These are phyloP conservation scores for Rhinichthys klamathensis DNA, from an alignment of 2,113 vertebrate species.

Conservation along the genomic window DNA sequence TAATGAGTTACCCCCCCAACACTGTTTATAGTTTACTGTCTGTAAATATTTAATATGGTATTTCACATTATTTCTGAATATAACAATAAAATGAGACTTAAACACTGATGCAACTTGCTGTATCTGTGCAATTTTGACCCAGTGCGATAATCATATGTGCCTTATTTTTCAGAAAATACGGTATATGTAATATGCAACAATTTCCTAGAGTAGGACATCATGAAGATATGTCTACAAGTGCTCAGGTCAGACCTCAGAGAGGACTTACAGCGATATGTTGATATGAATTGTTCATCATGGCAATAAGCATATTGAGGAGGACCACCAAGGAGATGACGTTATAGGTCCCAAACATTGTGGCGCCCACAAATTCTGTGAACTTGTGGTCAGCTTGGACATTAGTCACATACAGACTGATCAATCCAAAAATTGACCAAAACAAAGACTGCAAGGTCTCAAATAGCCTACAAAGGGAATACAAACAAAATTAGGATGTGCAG, in stretches of 20 bases:
- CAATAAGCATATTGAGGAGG: constrained; percentile 98
- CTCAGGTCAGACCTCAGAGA: not conserved
- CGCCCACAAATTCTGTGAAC: constrained; percentile 95
- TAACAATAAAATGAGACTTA: too few relatives aligned
- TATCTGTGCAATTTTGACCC: too few relatives aligned
- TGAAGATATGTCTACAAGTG: not conserved
- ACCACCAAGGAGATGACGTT: constrained; percentile 97
- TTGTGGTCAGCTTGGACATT: constrained; percentile 87
- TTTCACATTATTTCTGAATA: too few relatives aligned
- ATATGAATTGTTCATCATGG: constrained; percentile 99
- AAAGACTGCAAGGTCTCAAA: constrained; percentile 96
- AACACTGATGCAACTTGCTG: too few relatives aligned
- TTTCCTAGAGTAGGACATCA: not conserved
- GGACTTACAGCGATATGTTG: constrained; percentile 96
- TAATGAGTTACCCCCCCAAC: too few relatives aligned
- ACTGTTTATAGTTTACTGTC: too few relatives aligned
- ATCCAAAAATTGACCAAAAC: constrained; percentile 98
- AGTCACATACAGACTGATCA: constrained; percentile 93
- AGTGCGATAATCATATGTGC: too few relatives aligned
- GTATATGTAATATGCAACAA: not conserved
- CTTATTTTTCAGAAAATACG: not conserved
- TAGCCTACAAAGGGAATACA: constrained; percentile 79
- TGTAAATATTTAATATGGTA: too few relatives aligned
- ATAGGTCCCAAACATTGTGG: constrained; percentile 98
- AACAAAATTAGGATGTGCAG: constrained; percentile 1